Conservation (phyloP, 2,888 invertebrate species). For the Notodromas monacha region DNA sequence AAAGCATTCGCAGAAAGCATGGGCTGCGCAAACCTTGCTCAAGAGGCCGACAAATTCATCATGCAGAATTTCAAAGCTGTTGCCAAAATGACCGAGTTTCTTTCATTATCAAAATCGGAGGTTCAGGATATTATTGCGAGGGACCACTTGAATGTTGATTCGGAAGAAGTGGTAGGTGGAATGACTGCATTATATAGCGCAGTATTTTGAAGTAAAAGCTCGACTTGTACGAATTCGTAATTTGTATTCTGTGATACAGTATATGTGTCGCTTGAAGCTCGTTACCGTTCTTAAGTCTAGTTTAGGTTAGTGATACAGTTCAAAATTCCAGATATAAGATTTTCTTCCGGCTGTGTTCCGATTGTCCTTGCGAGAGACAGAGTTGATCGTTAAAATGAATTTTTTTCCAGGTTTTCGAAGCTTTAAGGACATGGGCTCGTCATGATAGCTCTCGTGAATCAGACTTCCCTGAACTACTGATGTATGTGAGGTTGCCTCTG, state of each 20-base stretch:
- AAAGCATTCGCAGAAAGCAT: conserved; percentile 44
- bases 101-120: conserved; percentile 26
- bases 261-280: too few relatives aligned
- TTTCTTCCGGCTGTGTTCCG: too few relatives aligned
- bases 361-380: too few relatives aligned
- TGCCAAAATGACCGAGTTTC: conserved; percentile 38
- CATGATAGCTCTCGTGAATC: conserved; percentile 25
- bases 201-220: background rate
- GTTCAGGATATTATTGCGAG: conserved; percentile 31
- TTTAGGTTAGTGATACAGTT: too few relatives aligned
- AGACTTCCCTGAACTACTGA: conserved; percentile 31
- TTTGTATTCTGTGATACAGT: conserved; percentile 7
- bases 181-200: background rate
- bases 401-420: conserved; percentile 55
- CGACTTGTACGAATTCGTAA: background rate
- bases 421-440: conserved; percentile 45
- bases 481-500: conserved; percentile 40
- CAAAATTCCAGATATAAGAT: too few relatives aligned
- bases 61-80: conserved; percentile 45
- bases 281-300: too few relatives aligned
- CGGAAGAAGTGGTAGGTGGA: conserved; percentile 29
- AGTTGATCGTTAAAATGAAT: too few relatives aligned
- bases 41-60: conserved; percentile 41
- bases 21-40: conserved; percentile 31
- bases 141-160: conserved; percentile 39